These are phyloP conservation scores for Netelia melanura DNA, from an alignment of 2,888 invertebrate genomes.

Conservation along the genomic window DNA sequence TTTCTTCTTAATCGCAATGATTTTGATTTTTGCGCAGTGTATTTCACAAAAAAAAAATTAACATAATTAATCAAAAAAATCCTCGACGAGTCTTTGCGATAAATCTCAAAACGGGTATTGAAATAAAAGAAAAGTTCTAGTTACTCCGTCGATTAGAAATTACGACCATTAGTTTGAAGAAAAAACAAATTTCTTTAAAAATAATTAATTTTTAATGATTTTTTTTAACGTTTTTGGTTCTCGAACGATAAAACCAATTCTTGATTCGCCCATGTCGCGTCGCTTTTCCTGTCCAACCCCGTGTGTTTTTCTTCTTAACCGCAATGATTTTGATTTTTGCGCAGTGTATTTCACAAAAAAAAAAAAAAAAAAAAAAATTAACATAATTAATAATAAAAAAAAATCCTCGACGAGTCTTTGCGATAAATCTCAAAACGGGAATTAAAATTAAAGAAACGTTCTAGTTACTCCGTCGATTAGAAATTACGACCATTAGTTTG, in stretches of 20 bases:
- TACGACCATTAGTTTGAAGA: background rate
- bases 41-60: background rate
- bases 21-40: slow-evolving; percentile 39
- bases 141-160: background rate
- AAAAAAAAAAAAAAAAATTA: background rate
- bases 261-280: background rate
- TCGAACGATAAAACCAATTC: background rate
- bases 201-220: background rate
- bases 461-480: background rate
- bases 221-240: background rate
- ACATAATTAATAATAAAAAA: background rate
- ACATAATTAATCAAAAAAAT: background rate
- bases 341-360: background rate
- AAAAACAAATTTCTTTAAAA: background rate
- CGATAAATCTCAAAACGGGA: background rate
- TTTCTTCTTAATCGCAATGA: slow-evolving; percentile 28
- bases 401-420: background rate
- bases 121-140: background rate
- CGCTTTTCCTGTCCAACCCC: slow-evolving; percentile 23
- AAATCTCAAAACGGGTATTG: background rate
- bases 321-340: slow-evolving; percentile 40
- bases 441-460: background rate
- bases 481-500: background rate
- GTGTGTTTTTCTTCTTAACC: slow-evolving; percentile 10
- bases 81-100: background rate